A percentile compares a stretch with the other conserved stretches of the same genome.
These are phyloP conservation scores for Morone saxatilis DNA, from an alignment of 2,113 vertebrate species.

Conservation along the genomic window DNA sequence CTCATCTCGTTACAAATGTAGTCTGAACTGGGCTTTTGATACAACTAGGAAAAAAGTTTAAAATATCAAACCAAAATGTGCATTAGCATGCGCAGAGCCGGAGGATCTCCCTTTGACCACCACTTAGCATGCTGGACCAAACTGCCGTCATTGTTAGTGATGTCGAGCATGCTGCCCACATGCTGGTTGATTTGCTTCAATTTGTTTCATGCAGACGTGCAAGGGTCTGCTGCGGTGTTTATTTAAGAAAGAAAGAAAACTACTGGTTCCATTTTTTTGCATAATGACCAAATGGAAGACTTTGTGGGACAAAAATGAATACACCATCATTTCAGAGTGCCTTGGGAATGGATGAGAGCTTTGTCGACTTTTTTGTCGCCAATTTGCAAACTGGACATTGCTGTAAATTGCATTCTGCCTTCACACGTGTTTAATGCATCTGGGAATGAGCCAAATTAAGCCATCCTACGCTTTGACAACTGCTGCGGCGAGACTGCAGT, in stretches of 20 bases:
- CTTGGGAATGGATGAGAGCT: background rate
- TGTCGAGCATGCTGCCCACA: background rate
- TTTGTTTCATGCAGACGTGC: background rate
- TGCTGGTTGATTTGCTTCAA: background rate
- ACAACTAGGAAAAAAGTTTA: no score
- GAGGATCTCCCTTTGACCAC: background rate
- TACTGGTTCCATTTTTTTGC: constrained; percentile 5
- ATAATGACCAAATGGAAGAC: background rate
- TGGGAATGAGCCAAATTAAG: constrained; percentile 10
- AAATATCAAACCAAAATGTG: background rate
- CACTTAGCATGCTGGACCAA: background rate
- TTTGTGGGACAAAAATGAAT: constrained; percentile 14
- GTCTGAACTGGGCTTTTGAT: no score
- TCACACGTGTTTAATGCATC: background rate
- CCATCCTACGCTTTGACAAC: background rate
- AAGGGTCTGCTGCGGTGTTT: background rate
- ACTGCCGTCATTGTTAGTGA: background rate
- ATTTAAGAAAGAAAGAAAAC: no score
- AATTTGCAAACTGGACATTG: constrained; percentile 40
- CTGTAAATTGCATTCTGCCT: constrained; percentile 21
- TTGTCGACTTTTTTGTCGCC: constrained; percentile 26
- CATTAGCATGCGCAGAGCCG: background rate
- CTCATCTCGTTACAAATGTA: no score
- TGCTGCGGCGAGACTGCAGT: background rate
- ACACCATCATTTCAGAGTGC: constrained; percentile 2